Percentiles rank a stretch among this genome's conserved stretches.
Evolutionary conservation across 37 sponge, comb jelly and placozoan genomes (phyloP).

Genomic region (Geodia barretti): DNA sequence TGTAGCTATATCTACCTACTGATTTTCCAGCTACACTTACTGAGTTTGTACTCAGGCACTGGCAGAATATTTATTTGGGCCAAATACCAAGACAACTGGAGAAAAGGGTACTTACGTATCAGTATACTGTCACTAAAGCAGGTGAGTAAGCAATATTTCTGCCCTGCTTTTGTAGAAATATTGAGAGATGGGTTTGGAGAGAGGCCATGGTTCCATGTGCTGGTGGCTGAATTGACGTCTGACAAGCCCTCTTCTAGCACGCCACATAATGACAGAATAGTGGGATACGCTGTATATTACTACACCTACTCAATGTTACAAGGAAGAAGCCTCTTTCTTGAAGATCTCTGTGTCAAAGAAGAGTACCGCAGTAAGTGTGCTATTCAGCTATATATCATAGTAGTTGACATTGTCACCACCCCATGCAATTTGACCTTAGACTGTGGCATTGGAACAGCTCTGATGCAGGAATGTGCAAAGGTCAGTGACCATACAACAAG

Average conservation of each 20-base stretch:
- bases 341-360: constrained; percentile 55
- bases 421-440: too few species aligned
- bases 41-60: background rate
- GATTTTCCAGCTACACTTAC: background rate
- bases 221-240: constrained; percentile 2
- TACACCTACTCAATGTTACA: constrained; percentile 63
- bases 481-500: too few species aligned
- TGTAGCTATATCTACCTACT: too few species aligned
- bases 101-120: too few species aligned
- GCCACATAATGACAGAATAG: background rate
- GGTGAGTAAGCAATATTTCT: too few species aligned
- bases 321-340: constrained; percentile 38
- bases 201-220: background rate
- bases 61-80: background rate
- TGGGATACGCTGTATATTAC: constrained; percentile 22
- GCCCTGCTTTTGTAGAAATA: constrained; percentile 11
- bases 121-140: too few species aligned
- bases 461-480: constrained; percentile 42
- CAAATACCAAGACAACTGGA: background rate
- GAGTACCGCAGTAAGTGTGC: constrained; percentile 46
- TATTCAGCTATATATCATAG: too few species aligned
- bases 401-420: too few species aligned
- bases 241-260: background rate
- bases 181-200: constrained; percentile 52
- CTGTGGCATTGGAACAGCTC: constrained; percentile 16